A percentile compares a stretch with the other conserved stretches of the same genome.
Evolutionary conservation across 2,113 vertebrate species (phyloP).

Genomic region (Stictonetta naevosa): DNA sequence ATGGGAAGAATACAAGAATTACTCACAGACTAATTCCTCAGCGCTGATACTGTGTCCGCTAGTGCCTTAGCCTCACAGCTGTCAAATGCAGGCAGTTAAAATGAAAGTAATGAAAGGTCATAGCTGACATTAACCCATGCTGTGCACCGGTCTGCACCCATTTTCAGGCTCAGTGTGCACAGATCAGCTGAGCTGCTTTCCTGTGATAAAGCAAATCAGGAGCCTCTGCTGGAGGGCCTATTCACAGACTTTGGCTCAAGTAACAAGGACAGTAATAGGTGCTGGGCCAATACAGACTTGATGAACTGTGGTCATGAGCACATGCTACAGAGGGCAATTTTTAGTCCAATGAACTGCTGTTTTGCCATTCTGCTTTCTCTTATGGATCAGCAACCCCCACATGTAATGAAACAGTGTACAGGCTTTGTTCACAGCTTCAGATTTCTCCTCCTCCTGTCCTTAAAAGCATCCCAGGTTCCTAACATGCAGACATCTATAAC

Average conservation of each 20-base stretch:
- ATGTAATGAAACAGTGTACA: not conserved
- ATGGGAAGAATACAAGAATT: not conserved
- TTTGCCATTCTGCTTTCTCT: not conserved
- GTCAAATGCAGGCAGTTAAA: not conserved
- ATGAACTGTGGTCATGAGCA: not conserved
- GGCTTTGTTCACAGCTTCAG: not conserved
- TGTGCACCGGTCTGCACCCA: no score
- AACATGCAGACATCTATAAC: not conserved
- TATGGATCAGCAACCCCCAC: not conserved
- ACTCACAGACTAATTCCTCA: not conserved
- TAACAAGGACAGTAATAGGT: not conserved
- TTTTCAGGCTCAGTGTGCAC: rapidly evolving
- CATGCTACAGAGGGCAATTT: not conserved
- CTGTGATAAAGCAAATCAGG: not conserved
- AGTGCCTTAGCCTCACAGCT: not conserved
- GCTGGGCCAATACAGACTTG: no score
- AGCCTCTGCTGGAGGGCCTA: rapidly evolving
- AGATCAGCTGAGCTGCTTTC: not conserved
- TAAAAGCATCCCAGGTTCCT: not conserved
- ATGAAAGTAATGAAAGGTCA: not conserved
- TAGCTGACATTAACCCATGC: not conserved
- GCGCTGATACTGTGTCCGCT: not conserved
- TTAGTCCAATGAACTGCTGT: not conserved
- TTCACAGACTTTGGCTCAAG: rapidly evolving
- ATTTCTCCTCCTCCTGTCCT: not conserved